A percentile compares a stretch with the other conserved stretches of the same genome.
Evolutionary conservation across 2,113 vertebrate genomes (phyloP).

Genomic region (Silurus glanis): DNA sequence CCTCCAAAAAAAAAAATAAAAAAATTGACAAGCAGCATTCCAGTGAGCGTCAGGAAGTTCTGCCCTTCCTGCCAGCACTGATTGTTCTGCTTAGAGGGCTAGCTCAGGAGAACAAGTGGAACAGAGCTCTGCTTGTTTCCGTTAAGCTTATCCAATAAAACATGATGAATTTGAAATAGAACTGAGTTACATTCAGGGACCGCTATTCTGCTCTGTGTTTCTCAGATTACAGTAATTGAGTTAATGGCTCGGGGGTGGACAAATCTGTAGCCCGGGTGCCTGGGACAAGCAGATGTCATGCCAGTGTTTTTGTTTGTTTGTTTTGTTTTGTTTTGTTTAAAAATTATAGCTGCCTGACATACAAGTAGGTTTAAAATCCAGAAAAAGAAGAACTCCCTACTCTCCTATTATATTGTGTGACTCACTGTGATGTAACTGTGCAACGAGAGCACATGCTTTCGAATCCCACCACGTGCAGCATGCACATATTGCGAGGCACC

Average conservation of each 20-base stretch:
- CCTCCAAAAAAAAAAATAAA: not conserved
- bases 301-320: not conserved
- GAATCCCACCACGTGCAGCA: not conserved
- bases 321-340: too few relatives aligned
- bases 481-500: not conserved
- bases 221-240: conserved; percentile 6
- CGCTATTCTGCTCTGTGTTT: not conserved
- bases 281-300: not conserved
- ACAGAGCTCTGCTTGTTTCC: conserved; percentile 27
- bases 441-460: not conserved
- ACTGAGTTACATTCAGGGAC: not conserved
- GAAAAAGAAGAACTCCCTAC: not conserved
- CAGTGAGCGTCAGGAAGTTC: conserved; percentile 48
- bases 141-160: conserved; percentile 19
- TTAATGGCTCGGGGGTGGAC: not conserved
- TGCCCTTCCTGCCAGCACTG: conserved; percentile 42
- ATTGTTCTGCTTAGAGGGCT: conserved; percentile 40
- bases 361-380: not conserved
- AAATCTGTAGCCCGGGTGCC: not conserved
- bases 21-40: conserved; percentile 40
- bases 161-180: conserved; percentile 15
- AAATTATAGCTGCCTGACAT: not conserved
- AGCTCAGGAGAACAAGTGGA: conserved; percentile 26
- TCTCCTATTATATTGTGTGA: not conserved
- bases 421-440: not conserved